Evolutionary conservation across 2,797 vertebrate species (phyloP).

Genomic region (Oceanodroma leucorhoa): DNA sequence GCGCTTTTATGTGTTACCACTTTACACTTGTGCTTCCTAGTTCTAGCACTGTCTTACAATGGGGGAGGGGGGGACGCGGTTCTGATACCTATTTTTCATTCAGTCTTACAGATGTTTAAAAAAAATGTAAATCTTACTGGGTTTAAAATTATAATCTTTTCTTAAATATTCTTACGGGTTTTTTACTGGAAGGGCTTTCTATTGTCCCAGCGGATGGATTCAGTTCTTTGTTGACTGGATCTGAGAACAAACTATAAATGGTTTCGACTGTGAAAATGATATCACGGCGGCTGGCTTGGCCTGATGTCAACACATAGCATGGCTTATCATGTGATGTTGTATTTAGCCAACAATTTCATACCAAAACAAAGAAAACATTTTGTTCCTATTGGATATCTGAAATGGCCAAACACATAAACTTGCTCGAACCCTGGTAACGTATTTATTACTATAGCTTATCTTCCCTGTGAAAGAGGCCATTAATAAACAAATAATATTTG

Average conservation of each 20-base stretch:
- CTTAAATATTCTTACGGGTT: not conserved
- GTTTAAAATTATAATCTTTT: not conserved
- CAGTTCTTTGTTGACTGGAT: not conserved
- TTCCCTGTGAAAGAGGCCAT: not conserved
- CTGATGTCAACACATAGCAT: slow-evolving; percentile 21
- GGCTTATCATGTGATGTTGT: slow-evolving; percentile 2
- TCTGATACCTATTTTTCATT: not conserved
- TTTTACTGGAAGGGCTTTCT: slow-evolving; percentile 7
- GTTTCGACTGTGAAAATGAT: slow-evolving; percentile 1
- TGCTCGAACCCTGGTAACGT: not conserved
- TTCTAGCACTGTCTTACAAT: not conserved
- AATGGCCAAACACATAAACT: slow-evolving; percentile 21
- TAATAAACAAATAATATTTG: slow-evolving; percentile 39
- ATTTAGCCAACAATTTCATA: slow-evolving; percentile 53
- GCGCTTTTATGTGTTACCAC: fast-evolving
- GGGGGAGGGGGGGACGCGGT: too few relatives aligned
- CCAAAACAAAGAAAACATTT: slow-evolving; percentile 41
- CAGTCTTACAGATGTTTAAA: not conserved
- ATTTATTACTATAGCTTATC: slow-evolving; percentile 23
- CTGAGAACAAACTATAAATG: slow-evolving; percentile 57
- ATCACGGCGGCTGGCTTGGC: slow-evolving; percentile 19
- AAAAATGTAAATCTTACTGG: not conserved
- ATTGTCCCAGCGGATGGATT: not conserved
- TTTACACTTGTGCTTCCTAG: not conserved
- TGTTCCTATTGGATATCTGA: slow-evolving; percentile 18